Evolutionary conservation across 2,113 vertebrate genomes (phyloP).

Genomic region (Megaleporinus macrocephalus): DNA sequence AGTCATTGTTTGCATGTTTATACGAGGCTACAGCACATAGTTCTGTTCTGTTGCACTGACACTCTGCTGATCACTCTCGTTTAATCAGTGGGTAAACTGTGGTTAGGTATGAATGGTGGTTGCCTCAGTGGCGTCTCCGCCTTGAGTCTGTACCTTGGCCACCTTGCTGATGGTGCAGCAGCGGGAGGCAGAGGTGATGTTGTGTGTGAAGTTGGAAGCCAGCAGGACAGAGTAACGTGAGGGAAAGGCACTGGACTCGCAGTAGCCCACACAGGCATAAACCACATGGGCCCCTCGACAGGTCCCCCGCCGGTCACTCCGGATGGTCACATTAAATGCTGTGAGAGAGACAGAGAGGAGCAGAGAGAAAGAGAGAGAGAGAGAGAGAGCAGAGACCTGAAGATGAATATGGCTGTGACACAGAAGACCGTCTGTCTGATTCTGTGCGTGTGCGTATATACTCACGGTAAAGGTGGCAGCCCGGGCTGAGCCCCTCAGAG

Average conservation of each 20-base stretch:
- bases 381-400: background rate
- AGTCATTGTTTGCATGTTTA: too few species aligned
- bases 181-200: constrained; percentile 85
- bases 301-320: constrained; percentile 82
- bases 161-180: constrained; percentile 87
- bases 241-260: constrained; percentile 90
- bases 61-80: too few species aligned
- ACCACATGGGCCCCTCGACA: constrained; percentile 81
- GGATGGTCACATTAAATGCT: constrained; percentile 88
- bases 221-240: constrained; percentile 85
- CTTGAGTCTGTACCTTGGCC: constrained; percentile 65
- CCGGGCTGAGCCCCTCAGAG: constrained; percentile 68
- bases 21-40: too few species aligned
- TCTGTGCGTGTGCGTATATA: constrained; percentile 19
- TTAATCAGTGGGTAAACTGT: background rate
- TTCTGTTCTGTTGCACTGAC: too few species aligned
- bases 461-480: constrained; percentile 86
- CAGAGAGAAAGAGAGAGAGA: background rate
- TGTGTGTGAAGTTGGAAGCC: constrained; percentile 87
- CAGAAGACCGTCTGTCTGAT: background rate
- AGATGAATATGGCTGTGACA: background rate
- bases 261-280: constrained; percentile 88
- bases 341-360: background rate
- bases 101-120: background rate
- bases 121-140: background rate